Evolutionary conservation across 1,140 invertebrate species (phyloP).

Genomic region (Coboldia fuscipes): DNA sequence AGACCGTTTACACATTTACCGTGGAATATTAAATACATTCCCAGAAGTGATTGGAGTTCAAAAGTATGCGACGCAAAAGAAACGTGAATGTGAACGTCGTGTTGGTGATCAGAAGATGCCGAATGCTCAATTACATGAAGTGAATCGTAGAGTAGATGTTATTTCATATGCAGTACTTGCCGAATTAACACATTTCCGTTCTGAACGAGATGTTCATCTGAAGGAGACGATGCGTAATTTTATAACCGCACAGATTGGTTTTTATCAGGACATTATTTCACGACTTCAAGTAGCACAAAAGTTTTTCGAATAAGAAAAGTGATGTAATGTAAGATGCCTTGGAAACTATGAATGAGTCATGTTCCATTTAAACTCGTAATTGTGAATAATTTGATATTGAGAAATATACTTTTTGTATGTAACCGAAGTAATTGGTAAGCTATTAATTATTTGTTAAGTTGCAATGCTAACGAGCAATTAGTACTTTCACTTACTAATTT

Average conservation of each 20-base stretch:
- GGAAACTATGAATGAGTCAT: too few species aligned
- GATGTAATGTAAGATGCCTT: too few species aligned
- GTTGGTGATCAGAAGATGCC: constrained; percentile 66
- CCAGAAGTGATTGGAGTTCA: constrained; percentile 74
- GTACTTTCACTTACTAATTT: too few species aligned
- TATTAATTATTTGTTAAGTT: too few species aligned
- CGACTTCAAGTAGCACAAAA: constrained; percentile 35
- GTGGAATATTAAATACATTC: constrained; percentile 69
- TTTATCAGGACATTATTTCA: constrained; percentile 66
- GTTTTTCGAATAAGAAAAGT: constrained; percentile 26
- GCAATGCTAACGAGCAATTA: too few species aligned
- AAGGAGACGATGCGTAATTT: constrained; percentile 70
- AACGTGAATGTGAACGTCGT: constrained; percentile 67
- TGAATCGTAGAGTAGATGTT: constrained; percentile 64
- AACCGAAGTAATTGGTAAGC: too few species aligned
- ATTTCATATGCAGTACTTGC: constrained; percentile 81
- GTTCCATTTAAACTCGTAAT: too few species aligned
- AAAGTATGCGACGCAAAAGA: constrained; percentile 74
- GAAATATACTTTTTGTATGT: too few species aligned
- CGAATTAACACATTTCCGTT: constrained; percentile 84
- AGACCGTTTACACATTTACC: constrained; percentile 83
- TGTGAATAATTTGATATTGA: too few species aligned
- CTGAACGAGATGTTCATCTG: constrained; percentile 67
- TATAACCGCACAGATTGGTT: constrained; percentile 69
- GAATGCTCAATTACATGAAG: constrained; percentile 51